phyloP scores from a whole-genome alignment of 2,888 invertebrate species.

The Apamea monoglypha region DNA sequence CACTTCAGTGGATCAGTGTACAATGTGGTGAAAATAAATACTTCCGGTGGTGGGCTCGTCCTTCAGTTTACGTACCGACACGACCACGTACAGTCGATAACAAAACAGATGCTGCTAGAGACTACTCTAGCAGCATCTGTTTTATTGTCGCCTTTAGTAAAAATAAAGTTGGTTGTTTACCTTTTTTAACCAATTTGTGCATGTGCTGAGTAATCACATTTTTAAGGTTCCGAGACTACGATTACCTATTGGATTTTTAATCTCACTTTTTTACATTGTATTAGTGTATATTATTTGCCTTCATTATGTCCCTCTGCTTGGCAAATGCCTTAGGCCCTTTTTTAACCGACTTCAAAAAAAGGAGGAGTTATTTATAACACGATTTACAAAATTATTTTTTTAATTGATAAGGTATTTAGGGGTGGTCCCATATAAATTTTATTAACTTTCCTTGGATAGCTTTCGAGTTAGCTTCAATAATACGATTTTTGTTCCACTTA shows the following conservation, averaged over 20 bases:
- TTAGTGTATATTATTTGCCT: background rate
- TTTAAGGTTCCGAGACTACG: background rate
- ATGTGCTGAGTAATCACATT: background rate
- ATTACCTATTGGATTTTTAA: background rate
- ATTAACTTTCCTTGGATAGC: too few species aligned
- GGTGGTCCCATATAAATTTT: too few species aligned
- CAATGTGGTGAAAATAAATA: conserved; percentile 19
- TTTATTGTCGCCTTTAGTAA: too few species aligned
- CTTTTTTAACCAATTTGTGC: background rate
- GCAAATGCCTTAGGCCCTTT: background rate
- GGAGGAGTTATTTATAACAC: too few species aligned
- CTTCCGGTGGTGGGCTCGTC: background rate
- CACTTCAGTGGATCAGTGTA: conserved; percentile 23
- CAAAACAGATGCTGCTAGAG: conserved; percentile 7
- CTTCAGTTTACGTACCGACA: background rate
- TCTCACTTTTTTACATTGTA: background rate
- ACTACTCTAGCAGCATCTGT: too few species aligned
- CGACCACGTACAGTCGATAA: background rate
- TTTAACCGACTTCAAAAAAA: too few species aligned
- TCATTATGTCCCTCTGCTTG: background rate
- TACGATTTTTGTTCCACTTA: too few species aligned
- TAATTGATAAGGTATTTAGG: too few species aligned
- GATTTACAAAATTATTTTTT: too few species aligned
- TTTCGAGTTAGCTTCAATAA: too few species aligned
- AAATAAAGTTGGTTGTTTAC: too few species aligned